These are phyloP conservation scores for Neopelma chrysocephalum DNA, from an alignment of 2,797 vertebrate species.

Conservation along the genomic window DNA sequence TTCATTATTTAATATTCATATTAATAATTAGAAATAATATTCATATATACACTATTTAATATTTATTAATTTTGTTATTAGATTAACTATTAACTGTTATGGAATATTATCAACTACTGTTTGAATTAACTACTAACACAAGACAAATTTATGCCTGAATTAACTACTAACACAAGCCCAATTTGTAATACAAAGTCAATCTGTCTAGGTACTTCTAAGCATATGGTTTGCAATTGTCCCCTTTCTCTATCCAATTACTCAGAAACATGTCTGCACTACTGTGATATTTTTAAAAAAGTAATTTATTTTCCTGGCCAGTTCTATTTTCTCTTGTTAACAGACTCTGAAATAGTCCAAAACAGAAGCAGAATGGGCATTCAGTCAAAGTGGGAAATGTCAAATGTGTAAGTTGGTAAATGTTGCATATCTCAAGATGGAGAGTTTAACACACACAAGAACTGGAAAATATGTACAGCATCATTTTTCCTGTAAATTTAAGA, in stretches of 20 bases:
- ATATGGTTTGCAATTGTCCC: background rate
- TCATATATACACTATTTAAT: background rate
- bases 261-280: constrained; percentile 14
- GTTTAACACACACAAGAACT: background rate
- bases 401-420: constrained; percentile 3
- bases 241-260: background rate
- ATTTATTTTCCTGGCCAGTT: constrained; percentile 60
- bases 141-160: background rate
- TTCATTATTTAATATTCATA: background rate
- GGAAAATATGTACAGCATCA: background rate
- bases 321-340: constrained; percentile 57
- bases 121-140: background rate
- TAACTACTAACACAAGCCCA: background rate
- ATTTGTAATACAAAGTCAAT: background rate
- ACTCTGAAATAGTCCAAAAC: constrained; percentile 17
- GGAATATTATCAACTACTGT: background rate
- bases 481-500: background rate
- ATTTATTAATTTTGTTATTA: background rate
- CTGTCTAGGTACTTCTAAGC: background rate
- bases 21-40: background rate
- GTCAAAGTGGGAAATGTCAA: constrained; percentile 49
- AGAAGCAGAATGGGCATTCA: constrained; percentile 36
- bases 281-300: constrained; percentile 48
- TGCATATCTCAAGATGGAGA: constrained; percentile 1
- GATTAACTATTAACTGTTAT: background rate